Base-by-base conservation (phyloP, 2,797 vertebrate genomes). In the Eulemur rubriventer region DNA sequence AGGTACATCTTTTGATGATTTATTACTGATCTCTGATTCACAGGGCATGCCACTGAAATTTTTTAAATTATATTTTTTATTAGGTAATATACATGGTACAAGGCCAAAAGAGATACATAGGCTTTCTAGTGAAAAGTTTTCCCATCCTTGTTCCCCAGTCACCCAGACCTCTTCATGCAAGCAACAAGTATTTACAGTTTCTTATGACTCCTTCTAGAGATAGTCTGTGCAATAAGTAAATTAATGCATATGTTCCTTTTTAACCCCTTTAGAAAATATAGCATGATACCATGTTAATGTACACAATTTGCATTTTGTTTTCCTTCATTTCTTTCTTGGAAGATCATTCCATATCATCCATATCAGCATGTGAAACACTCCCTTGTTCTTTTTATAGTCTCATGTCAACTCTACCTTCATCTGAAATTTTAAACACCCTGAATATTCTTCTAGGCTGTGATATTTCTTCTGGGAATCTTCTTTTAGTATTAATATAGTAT, bases 381-480 rank as follows among this genome's bases (percentile, higher is more conserved):
- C 41, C 46, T 94, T 38, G 43, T 79, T 59, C 14, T 70, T 89
- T 78, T 93, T 76, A 28, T 88, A 4, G 33, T 80, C 63, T 96
- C 7, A 61, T 72, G 12, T 55, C 65, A 96, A 41, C 26, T 96
- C 16, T 87, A 33, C 6, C 52, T 96, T 91, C 50, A 80, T 83
- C 35, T 91, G 63, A 96, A 91, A 95, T 84, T 92, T 85, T 90
- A 96, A 73, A 75, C 9, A 85, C 41, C 35, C n/a, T 78, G n/a
- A 88, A 7, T 87, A 79, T 89, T 97, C 14, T 46, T 95, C 18
- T 85, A 89, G 65, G 38, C 12, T 92, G 67, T 92, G 16, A n/a
- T 79, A 81, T 92, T 97, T 90, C 61, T 89, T 89, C 57, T 83
- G 46, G 80, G 46, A 95, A 84, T 93, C 55, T 92, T 88, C 73